Conservation (phyloP, 2,888 invertebrate genomes). For the Plebejus anna region DNA sequence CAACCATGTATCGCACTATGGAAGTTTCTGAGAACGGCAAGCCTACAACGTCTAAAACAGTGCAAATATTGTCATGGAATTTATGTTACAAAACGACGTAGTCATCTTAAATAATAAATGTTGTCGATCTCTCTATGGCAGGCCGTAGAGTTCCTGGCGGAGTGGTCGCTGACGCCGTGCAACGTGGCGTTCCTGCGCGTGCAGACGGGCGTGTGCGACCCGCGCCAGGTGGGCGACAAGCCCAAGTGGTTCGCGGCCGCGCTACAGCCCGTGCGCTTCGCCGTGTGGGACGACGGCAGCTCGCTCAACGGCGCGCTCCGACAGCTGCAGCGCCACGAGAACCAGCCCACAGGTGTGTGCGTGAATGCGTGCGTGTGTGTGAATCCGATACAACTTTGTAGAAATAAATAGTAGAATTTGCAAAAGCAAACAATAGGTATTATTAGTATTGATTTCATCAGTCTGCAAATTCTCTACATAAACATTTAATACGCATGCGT, state of each 20-base stretch:
- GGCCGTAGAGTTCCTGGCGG: slow-evolving; percentile 99
- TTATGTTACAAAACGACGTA: too few species aligned
- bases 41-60: too few species aligned
- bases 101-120: too few species aligned
- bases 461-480: too few species aligned
- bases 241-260: slow-evolving; percentile 96
- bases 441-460: too few species aligned
- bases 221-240: slow-evolving; percentile 97
- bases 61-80: too few species aligned
- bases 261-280: slow-evolving; percentile 93
- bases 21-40: too few species aligned
- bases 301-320: slow-evolving; percentile 88
- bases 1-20: not conserved
- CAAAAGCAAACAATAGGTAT: too few species aligned
- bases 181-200: slow-evolving; percentile 99
- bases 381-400: too few species aligned
- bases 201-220: slow-evolving; percentile 97
- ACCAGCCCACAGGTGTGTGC: slow-evolving; percentile 84
- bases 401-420: too few species aligned
- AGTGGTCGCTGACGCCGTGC: slow-evolving; percentile 98
- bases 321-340: slow-evolving; percentile 86
- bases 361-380: too few species aligned
- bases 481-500: too few species aligned
- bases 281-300: slow-evolving; percentile 94
- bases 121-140: slow-evolving; percentile 47